Evolutionary conservation across 1,140 invertebrate species (phyloP).

Genomic region (Ceratina australensis): DNA sequence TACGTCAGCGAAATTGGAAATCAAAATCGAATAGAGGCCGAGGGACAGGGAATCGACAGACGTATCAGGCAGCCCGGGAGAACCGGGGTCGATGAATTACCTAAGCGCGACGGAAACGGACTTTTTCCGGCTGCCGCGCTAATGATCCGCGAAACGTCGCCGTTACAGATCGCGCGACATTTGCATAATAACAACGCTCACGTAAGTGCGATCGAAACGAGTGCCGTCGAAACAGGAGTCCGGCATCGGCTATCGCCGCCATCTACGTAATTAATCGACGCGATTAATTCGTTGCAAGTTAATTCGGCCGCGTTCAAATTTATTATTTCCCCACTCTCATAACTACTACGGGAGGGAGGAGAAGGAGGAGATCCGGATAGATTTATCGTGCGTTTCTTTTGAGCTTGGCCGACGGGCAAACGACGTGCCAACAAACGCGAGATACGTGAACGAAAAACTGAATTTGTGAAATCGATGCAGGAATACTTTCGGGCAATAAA

Average conservation of each 20-base stretch:
- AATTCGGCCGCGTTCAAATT: not conserved
- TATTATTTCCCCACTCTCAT: too few relatives aligned
- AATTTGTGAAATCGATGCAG: not conserved
- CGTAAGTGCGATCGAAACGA: slow-evolving; percentile 45
- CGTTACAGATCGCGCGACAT: slow-evolving; percentile 15
- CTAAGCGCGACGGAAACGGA: slow-evolving; percentile 9
- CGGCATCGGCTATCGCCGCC: not conserved
- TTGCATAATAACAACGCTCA: slow-evolving; percentile 43
- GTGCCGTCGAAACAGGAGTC: slow-evolving; percentile 31
- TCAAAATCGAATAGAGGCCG: slow-evolving; percentile 24
- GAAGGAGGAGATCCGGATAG: not conserved
- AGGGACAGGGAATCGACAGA: not conserved
- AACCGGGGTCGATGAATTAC: slow-evolving; percentile 22
- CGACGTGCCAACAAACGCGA: too few relatives aligned
- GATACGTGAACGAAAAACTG: too few relatives aligned
- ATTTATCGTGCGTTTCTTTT: not conserved
- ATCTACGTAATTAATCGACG: slow-evolving; percentile 20
- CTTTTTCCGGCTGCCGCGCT: slow-evolving; percentile 27
- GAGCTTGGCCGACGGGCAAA: too few relatives aligned
- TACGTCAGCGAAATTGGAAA: slow-evolving; percentile 11
- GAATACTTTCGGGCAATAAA: slow-evolving; percentile 19
- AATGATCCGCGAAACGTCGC: slow-evolving; percentile 41
- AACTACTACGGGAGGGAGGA: too few relatives aligned
- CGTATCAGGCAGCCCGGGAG: not conserved
- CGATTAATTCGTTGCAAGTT: slow-evolving; percentile 32